These are phyloP conservation scores for Diarsia mendica DNA, from an alignment of 2,888 invertebrate genomes.

Conservation along the genomic window DNA sequence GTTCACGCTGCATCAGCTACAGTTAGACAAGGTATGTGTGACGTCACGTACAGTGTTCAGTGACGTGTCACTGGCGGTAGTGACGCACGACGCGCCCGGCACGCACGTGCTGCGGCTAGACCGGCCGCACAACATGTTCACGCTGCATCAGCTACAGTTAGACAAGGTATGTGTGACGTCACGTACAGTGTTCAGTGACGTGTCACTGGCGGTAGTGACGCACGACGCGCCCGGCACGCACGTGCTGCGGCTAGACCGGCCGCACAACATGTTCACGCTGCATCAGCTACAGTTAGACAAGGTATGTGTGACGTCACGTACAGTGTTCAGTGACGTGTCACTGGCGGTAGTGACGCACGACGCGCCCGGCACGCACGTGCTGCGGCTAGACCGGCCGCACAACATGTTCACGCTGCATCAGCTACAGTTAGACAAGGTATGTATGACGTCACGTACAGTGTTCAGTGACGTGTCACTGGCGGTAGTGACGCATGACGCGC, in stretches of 20 bases:
- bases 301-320: constrained; percentile 59
- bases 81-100: constrained; percentile 64
- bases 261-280: constrained; percentile 72
- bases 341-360: constrained; percentile 66
- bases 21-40: constrained; percentile 75
- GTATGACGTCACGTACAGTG: not conserved
- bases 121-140: constrained; percentile 71
- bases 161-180: constrained; percentile 71
- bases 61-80: constrained; percentile 68
- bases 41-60: too few species aligned
- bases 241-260: constrained; percentile 78
- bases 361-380: constrained; percentile 72
- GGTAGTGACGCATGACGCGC: too few species aligned
- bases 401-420: constrained; percentile 76
- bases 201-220: constrained; percentile 67
- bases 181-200: constrained; percentile 26
- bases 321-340: constrained; percentile 53
- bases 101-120: constrained; percentile 79
- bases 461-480: too few species aligned
- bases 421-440: constrained; percentile 77
- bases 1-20: constrained; percentile 77
- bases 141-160: constrained; percentile 78
- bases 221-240: constrained; percentile 72
- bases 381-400: constrained; percentile 78
- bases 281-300: constrained; percentile 80